Conservation (phyloP, 2,888 invertebrate species). For the Pachycephus smyrnensis region DNA sequence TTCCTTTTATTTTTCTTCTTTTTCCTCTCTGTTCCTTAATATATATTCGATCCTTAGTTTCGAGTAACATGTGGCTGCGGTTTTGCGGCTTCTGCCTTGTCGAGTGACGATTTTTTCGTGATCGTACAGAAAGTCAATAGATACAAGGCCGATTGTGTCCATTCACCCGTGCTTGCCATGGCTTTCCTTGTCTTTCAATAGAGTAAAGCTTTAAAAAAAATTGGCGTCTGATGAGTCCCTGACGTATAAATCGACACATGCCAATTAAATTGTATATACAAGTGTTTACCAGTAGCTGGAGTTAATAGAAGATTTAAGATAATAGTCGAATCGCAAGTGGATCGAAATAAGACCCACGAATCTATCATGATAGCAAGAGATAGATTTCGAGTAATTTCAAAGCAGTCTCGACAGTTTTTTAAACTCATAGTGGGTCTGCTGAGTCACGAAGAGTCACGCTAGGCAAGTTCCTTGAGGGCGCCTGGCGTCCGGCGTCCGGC, state of each 20-base stretch:
- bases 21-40: neutral
- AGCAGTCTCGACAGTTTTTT: neutral
- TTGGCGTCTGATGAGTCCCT: neutral
- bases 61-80: slow-evolving; percentile 21
- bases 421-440: neutral
- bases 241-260: slow-evolving; percentile 47
- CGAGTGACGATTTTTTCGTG: neutral
- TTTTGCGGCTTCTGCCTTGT: slow-evolving; percentile 9
- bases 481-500: neutral
- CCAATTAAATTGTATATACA: slow-evolving; percentile 54
- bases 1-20: neutral
- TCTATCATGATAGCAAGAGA: neutral
- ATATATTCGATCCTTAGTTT: slow-evolving; percentile 33
- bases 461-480: neutral
- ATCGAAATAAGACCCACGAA: neutral
- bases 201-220: neutral
- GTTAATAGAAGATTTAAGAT: neutral
- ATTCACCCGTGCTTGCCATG: neutral
- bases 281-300: slow-evolving; percentile 52
- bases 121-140: neutral
- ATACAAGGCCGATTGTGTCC: neutral
- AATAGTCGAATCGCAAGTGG: neutral
- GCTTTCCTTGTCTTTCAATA: neutral
- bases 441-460: neutral
- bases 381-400: neutral